phyloP scores from a whole-genome alignment of 2,113 vertebrate species.

The Podocnemis expansa region DNA sequence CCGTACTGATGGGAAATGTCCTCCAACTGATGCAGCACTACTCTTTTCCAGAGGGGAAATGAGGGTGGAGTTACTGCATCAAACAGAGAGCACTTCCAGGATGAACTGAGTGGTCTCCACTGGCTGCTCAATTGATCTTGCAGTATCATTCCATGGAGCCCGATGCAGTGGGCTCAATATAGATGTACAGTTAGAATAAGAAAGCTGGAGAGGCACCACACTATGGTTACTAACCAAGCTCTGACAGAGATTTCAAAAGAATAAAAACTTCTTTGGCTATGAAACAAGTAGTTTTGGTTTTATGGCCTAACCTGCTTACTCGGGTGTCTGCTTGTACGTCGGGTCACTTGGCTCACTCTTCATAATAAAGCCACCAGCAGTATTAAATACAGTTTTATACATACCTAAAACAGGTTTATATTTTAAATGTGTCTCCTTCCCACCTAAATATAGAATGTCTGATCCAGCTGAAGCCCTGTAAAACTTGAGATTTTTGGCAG shows the following conservation, averaged over 20 bases:
- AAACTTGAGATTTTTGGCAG: neutral
- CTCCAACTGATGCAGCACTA: too few relatives aligned
- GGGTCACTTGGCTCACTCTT: neutral
- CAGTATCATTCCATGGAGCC: too few relatives aligned
- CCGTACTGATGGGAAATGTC: too few relatives aligned
- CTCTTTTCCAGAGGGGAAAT: too few relatives aligned
- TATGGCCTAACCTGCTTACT: neutral
- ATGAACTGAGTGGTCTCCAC: too few relatives aligned
- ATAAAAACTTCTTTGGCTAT: neutral
- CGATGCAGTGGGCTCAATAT: too few relatives aligned
- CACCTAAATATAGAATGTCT: neutral
- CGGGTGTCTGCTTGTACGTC: too few relatives aligned
- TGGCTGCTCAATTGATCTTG: too few relatives aligned
- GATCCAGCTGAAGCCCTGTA: neutral
- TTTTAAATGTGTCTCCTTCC: neutral
- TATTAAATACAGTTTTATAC: neutral
- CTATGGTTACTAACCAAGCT: conserved; percentile 1
- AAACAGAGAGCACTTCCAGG: too few relatives aligned
- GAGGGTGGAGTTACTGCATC: too few relatives aligned
- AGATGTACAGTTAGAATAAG: neutral
- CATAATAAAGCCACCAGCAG: neutral
- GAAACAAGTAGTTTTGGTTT: neutral
- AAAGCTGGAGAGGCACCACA: neutral
- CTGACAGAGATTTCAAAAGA: neutral
- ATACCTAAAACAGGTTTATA: neutral